Base-by-base conservation (phyloP, 2,888 invertebrate species). In the Catocala sponsa region DNA sequence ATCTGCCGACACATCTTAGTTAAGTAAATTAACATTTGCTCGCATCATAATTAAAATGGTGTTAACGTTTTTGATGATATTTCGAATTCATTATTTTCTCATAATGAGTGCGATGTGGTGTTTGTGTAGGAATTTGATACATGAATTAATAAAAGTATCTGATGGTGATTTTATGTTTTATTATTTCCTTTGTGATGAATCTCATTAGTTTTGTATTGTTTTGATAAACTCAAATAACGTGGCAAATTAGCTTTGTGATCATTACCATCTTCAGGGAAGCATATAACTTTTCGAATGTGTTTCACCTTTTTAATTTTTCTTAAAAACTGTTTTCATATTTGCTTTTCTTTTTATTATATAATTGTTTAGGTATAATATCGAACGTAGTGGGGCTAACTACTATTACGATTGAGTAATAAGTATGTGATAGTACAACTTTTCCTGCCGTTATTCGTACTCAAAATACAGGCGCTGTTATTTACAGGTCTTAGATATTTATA, bases 1-100 rank as follows among this genome's bases (percentile, higher is more conserved):
- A 94, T 93, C 92, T 88, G 84, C 89, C 88, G 87, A 87, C 89
- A 90, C 86, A 92, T 93, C 91, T 92, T 86, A 84, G 82, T 86
- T 88, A 85, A 85, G 83, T 84, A 87, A 90, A 89, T 92, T 89
- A 90, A 84, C 85, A 88, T 87, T 85, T 79, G 78, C 80, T 70
- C 72, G 71, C 74, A 72, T 75, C 78, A 78, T 72, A 72, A 79
- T 83, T 83, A 78, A 73, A 77, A 79, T 66, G 60, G 66, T 66
- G 62, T 62, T 68, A 38, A 55, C 46, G 15, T 51, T 63, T 56
- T 59, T 62, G 46, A 51, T 52, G 59, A 53, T 63, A 52, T 63
- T 59, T 61, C 63, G 57, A 64, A 46, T 66, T 65, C 33, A 58
- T 48, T 48, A 51, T 63, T 60, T 42, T 47, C 12, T 52, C 50